A percentile compares a stretch with the other conserved stretches of the same genome.
These are phyloP conservation scores for Tortricodes alternella DNA, from an alignment of 2,888 invertebrate genomes.

Conservation along the genomic window DNA sequence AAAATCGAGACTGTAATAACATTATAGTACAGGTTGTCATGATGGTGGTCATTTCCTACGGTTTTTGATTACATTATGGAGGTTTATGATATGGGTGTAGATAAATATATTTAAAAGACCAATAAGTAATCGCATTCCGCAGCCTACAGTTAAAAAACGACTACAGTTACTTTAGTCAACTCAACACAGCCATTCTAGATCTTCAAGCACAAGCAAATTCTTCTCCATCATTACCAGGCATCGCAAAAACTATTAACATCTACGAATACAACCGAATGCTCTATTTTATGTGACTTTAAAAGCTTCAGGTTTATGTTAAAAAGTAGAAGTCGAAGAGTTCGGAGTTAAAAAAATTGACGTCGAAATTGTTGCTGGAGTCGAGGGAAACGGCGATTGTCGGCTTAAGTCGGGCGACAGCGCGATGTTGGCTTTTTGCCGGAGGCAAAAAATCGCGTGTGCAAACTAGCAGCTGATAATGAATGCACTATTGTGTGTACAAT, in stretches of 20 bases:
- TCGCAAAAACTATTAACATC: slow-evolving; percentile 30
- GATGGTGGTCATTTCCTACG: too few species aligned
- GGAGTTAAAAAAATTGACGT: slow-evolving; percentile 41
- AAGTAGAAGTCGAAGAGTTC: slow-evolving; percentile 3
- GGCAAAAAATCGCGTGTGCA: slow-evolving; percentile 32
- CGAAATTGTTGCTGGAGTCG: slow-evolving; percentile 43
- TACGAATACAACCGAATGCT: slow-evolving; percentile 1
- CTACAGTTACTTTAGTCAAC: slow-evolving; percentile 1
- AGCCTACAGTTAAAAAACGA: not conserved
- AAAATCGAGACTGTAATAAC: too few species aligned
- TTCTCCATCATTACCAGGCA: slow-evolving; percentile 22
- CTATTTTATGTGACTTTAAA: slow-evolving; percentile 15
- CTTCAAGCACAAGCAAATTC: slow-evolving; percentile 17
- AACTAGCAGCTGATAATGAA: slow-evolving; percentile 44
- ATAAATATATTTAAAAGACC: too few species aligned
- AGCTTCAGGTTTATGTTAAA: slow-evolving; percentile 3
- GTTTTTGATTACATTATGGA: too few species aligned
- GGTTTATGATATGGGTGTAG: too few species aligned
- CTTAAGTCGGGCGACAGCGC: slow-evolving; percentile 32
- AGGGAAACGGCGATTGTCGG: slow-evolving; percentile 37
- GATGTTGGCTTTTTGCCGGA: slow-evolving; percentile 32
- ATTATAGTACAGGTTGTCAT: too few species aligned
- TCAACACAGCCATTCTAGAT: not conserved
- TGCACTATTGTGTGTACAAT: slow-evolving; percentile 49
- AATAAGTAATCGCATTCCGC: too few species aligned